Conservation (phyloP, 2,797 vertebrate genomes). For the Sebastes nivosus region DNA sequence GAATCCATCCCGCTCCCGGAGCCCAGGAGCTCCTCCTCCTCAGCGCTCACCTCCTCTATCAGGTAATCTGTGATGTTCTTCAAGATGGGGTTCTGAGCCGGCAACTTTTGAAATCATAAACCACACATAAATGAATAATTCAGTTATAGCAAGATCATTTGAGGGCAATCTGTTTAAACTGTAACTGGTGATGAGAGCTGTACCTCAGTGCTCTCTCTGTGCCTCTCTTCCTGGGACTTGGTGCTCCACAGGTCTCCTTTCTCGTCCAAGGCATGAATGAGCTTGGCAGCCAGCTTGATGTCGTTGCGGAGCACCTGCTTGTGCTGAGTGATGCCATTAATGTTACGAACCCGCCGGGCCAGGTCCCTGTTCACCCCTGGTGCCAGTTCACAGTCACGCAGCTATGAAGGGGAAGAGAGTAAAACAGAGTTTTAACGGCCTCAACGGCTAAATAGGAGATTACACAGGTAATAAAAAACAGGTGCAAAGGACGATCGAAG, state of each 20-base stretch:
- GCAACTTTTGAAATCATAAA: slow-evolving; percentile 64
- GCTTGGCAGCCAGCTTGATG: slow-evolving; percentile 92
- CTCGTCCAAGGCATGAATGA: slow-evolving; percentile 91
- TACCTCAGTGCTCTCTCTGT: slow-evolving; percentile 68
- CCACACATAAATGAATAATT: not conserved
- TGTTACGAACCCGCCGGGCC: slow-evolving; percentile 88
- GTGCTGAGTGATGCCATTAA: slow-evolving; percentile 93
- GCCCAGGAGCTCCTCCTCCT: slow-evolving; percentile 93
- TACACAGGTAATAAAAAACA: not conserved
- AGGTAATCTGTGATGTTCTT: slow-evolving; percentile 96
- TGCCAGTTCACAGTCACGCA: slow-evolving; percentile 92
- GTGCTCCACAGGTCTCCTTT: slow-evolving; percentile 88
- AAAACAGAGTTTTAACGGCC: not conserved
- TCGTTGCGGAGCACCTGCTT: slow-evolving; percentile 93
- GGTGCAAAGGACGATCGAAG: not conserved
- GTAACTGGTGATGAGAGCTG: not conserved
- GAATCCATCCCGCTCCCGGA: slow-evolving; percentile 83
- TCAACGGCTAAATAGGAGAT: not conserved
- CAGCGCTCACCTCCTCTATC: slow-evolving; percentile 94
- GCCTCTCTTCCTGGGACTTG: slow-evolving; percentile 73
- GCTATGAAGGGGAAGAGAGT: slow-evolving; percentile 69
- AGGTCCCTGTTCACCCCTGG: slow-evolving; percentile 93
- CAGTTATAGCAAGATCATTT: not conserved
- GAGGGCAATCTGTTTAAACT: not conserved
- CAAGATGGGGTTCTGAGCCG: slow-evolving; percentile 90